Base-by-base conservation (phyloP, 2,888 invertebrate species). In the Hoplodrina blanda region DNA sequence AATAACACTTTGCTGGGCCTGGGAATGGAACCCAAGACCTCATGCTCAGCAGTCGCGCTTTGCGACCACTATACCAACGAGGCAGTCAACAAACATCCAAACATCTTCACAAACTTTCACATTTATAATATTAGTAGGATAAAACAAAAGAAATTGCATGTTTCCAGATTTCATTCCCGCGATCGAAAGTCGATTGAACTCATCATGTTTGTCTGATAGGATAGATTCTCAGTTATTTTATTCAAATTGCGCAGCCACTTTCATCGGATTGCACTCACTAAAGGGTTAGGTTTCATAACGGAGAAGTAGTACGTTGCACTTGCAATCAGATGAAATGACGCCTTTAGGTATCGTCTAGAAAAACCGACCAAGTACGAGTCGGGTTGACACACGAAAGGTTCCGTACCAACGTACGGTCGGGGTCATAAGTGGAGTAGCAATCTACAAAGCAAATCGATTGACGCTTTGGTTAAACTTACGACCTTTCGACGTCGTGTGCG, bases 191-290 rank as follows among this genome's bases (percentile, higher is more conserved):
- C 66, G 52, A 75, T 62, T 62, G 53, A 33, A 61, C 25, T 37
- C 65, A 52, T 73, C 52, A 17, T 46, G 54, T 54, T 46, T 55
- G 25, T 52, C 54, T 13, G 33, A 50, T 33, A 49, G 50, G 30
- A 73, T 17, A 50, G 55, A 54, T 53, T 68, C 60, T 25, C 41
- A 44, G 53, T 53, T 68, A 79, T 74, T 74, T 78, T 74, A 76
- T 76, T 68, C 63, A 76, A 76, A 79, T 79, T 63, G 53, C 49
- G 49, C 60, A 5, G 41, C 49, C 49, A 56, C 11, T 73, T 63
- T 76, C 61, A 79, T 79, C 60, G 44, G 37, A 52, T 60, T 37
- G 74, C 55, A 67, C 8, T 30, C 55, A 67, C 8, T 30, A 37
- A 44, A 37, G 59, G 25, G 49, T 62, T 60, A 15, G 46, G n/a